Evolutionary conservation across 1,140 invertebrate species (phyloP).

Genomic region (Bombus pascuorum): DNA sequence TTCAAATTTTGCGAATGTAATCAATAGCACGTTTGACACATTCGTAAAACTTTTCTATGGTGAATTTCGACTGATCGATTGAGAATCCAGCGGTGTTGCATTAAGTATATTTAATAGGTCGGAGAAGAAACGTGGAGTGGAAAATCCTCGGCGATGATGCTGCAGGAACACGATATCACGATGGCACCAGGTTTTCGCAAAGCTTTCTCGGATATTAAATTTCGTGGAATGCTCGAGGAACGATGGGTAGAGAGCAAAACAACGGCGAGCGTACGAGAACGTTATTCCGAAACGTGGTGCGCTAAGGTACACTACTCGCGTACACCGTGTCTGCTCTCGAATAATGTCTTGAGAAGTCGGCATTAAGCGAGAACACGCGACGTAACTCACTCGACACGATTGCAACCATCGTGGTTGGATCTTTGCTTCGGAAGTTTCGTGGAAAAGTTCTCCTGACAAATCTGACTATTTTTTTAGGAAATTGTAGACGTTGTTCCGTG

Average conservation of each 20-base stretch:
- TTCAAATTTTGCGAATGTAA: too few relatives aligned
- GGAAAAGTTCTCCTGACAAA: background rate
- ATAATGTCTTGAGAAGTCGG: constrained; percentile 45
- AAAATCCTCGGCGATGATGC: background rate
- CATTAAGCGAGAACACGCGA: constrained; percentile 44
- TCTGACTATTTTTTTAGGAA: background rate
- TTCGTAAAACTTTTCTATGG: background rate
- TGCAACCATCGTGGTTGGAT: background rate
- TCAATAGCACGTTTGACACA: background rate
- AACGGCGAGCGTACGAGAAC: constrained; percentile 6
- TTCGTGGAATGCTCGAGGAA: constrained; percentile 9
- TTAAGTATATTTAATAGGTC: background rate
- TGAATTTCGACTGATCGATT: background rate
- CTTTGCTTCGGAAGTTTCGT: background rate
- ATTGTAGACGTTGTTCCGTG: too few relatives aligned
- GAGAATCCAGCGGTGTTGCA: too few relatives aligned
- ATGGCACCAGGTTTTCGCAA: background rate
- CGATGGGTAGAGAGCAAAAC: background rate
- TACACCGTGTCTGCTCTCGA: constrained; percentile 21
- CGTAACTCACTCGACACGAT: constrained; percentile 1
- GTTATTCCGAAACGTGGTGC: background rate
- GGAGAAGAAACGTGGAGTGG: background rate
- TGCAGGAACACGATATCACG: background rate
- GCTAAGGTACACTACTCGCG: constrained; percentile 12
- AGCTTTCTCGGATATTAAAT: constrained; percentile 49